Conservation (phyloP, 1,140 invertebrate species). For the Aphis gossypii region DNA sequence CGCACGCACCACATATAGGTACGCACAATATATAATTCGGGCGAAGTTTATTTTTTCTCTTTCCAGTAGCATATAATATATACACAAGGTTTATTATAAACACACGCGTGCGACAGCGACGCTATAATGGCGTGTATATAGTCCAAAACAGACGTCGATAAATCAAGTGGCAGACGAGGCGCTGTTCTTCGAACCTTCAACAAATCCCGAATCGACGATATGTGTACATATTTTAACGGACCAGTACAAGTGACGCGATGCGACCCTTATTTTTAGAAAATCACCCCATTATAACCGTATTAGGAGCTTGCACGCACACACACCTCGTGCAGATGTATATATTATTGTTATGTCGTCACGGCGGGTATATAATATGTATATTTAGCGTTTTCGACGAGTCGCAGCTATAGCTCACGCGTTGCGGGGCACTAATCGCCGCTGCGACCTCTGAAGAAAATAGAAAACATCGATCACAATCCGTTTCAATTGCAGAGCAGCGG, state of each 20-base stretch:
- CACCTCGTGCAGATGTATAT: not conserved
- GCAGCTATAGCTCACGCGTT: not conserved
- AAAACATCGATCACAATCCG: not conserved
- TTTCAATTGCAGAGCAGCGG: not conserved
- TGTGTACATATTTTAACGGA: not conserved
- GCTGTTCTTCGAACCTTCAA: not conserved
- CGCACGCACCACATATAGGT: no score
- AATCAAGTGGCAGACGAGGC: not conserved
- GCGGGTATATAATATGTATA: not conserved
- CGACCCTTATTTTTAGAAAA: conserved; percentile 27
- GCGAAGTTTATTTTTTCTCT: not conserved
- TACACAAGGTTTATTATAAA: not conserved
- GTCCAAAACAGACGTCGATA: not conserved
- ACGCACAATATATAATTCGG: not conserved
- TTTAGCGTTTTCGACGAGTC: not conserved
- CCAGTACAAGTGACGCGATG: not conserved
- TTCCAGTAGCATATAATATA: not conserved
- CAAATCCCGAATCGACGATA: not conserved
- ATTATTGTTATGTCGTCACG: not conserved
- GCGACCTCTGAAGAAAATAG: not conserved
- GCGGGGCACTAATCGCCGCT: not conserved
- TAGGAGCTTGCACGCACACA: not conserved
- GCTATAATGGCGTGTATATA: not conserved
- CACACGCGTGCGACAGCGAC: no score
- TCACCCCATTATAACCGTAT: not conserved